These are phyloP conservation scores for Neoitamus cyanurus DNA, from an alignment of 2,888 invertebrate genomes.

Conservation along the genomic window DNA sequence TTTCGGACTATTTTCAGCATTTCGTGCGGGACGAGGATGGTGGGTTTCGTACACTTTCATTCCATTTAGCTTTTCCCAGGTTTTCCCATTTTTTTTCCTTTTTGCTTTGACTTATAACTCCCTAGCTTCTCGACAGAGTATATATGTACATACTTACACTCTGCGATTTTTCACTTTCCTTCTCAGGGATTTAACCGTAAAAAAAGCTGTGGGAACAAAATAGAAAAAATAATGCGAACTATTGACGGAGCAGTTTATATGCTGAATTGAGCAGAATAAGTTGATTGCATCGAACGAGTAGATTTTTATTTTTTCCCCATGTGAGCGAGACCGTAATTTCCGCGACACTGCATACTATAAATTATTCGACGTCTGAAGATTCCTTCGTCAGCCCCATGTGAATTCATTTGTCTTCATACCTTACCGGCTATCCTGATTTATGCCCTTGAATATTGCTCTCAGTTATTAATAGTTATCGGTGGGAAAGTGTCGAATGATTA, in stretches of 20 bases:
- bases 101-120: not conserved
- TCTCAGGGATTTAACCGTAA: not conserved
- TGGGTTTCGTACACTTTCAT: not conserved
- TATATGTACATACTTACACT: not conserved
- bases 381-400: not conserved
- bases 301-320: not conserved
- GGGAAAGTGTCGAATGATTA: not conserved
- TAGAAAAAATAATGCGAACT: not conserved
- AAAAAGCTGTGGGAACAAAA: not conserved
- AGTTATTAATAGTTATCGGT: not conserved
- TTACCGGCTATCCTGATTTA: not conserved
- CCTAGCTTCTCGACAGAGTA: not conserved
- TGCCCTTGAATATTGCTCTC: not conserved
- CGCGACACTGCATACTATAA: not conserved
- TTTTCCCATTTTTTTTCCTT: not conserved
- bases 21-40: not conserved
- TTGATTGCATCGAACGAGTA: not conserved
- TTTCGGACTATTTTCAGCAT: not conserved
- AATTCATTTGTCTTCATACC: not conserved
- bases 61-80: not conserved
- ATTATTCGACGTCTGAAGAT: not conserved
- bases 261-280: constrained; percentile 1
- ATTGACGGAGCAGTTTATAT: not conserved
- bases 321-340: not conserved
- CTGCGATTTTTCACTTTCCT: not conserved